A percentile compares a stretch with the other conserved stretches of the same genome.
phyloP scores from a whole-genome alignment of 2,888 invertebrate species.

The Epicampocera succincta region DNA sequence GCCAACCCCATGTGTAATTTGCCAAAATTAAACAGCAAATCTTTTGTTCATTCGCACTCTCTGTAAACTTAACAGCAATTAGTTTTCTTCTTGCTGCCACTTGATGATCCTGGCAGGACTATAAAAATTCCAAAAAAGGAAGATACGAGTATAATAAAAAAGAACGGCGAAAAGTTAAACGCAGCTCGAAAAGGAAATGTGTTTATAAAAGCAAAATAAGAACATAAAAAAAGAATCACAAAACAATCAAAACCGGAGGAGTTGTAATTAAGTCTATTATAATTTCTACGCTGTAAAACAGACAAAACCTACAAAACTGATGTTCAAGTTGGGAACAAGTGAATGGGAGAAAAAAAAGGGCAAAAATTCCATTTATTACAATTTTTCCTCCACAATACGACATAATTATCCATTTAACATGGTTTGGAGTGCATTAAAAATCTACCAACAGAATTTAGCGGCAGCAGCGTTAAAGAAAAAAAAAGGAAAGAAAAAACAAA shows the following conservation, averaged over 20 bases:
- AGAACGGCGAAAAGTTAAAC: background rate
- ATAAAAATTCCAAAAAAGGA: slow-evolving; percentile 38
- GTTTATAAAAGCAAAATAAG: slow-evolving; percentile 25
- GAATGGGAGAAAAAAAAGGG: slow-evolving; percentile 22
- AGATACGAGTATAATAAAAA: slow-evolving; percentile 1
- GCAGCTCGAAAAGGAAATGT: slow-evolving; percentile 11
- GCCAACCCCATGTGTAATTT: slow-evolving; percentile 44
- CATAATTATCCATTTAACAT: slow-evolving; percentile 70
- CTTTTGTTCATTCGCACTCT: background rate
- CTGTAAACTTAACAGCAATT: slow-evolving; percentile 47
- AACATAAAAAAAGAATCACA: slow-evolving; percentile 45
- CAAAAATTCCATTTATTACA: slow-evolving; percentile 65
- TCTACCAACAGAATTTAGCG: slow-evolving; percentile 53
- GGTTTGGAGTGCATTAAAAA: slow-evolving; percentile 66
- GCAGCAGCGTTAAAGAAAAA: background rate
- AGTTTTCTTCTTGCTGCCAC: slow-evolving; percentile 21
- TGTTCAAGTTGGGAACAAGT: slow-evolving; percentile 12
- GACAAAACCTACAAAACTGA: slow-evolving; percentile 33
- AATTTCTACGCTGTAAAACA: slow-evolving; percentile 53
- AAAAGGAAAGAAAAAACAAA: slow-evolving; percentile 12
- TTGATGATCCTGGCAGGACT: slow-evolving; percentile 48
- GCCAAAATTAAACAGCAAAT: slow-evolving; percentile 36
- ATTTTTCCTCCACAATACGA: slow-evolving; percentile 64
- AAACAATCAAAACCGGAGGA: slow-evolving; percentile 67
- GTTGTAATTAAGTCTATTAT: slow-evolving; percentile 68